Conservation (phyloP, 2,888 invertebrate species). For the Gandaritis pyraliata region DNA sequence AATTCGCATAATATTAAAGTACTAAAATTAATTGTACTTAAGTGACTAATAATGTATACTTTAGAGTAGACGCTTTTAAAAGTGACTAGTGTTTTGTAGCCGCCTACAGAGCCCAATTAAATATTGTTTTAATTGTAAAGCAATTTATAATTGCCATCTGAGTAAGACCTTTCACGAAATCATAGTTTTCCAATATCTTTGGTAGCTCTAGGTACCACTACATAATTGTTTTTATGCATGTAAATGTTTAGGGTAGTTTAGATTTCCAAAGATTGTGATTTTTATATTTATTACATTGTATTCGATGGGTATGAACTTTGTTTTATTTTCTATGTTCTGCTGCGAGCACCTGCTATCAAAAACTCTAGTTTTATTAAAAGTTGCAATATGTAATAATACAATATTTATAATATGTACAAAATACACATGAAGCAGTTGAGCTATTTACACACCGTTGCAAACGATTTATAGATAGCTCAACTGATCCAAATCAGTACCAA, state of each 20-base stretch:
- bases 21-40: background rate
- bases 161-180: background rate
- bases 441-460: too few species aligned
- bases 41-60: constrained; percentile 5
- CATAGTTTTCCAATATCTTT: constrained; percentile 1
- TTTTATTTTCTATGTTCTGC: constrained; percentile 30
- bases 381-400: too few species aligned
- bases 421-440: too few species aligned
- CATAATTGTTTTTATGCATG: constrained; percentile 29
- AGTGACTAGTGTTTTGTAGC: background rate
- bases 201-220: background rate
- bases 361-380: too few species aligned
- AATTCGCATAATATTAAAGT: constrained; percentile 10
- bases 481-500: too few species aligned
- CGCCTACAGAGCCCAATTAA: background rate
- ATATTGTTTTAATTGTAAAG: background rate
- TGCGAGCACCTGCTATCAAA: too few species aligned
- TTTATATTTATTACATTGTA: constrained; percentile 40
- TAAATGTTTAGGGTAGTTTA: constrained; percentile 38
- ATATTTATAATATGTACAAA: too few species aligned
- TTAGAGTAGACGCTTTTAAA: background rate
- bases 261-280: constrained; percentile 43
- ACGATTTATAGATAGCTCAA: too few species aligned
- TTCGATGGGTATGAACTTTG: constrained; percentile 32
- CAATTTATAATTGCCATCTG: background rate